Percentiles rank a stretch among this genome's conserved stretches.
Conservation (phyloP, 1,140 invertebrate species). For the Bombus vancouverensis region DNA sequence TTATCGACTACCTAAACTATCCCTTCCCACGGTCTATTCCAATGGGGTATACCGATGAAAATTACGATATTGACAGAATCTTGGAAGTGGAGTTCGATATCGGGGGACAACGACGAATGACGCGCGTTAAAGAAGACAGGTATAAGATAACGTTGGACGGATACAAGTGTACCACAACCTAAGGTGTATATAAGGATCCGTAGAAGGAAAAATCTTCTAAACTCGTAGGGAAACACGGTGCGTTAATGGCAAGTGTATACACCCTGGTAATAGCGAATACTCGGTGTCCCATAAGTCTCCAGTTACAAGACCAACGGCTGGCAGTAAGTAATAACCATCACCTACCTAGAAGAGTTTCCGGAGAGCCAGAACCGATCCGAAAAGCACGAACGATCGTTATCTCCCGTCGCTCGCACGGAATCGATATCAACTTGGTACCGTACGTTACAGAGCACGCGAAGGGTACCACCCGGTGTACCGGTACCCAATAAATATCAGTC, state of each 20-base stretch:
- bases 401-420: slow-evolving; percentile 46
- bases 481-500: slow-evolving; percentile 68
- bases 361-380: slow-evolving; percentile 30
- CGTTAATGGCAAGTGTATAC: slow-evolving; percentile 26
- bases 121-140: slow-evolving; percentile 7
- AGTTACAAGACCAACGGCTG: slow-evolving; percentile 54
- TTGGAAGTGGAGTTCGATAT: not conserved
- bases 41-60: not conserved
- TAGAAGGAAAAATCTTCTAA: not conserved
- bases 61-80: slow-evolving; percentile 40
- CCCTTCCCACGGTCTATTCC: slow-evolving; percentile 1
- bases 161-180: slow-evolving; percentile 10
- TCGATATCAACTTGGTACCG: slow-evolving; percentile 53
- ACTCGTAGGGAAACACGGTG: slow-evolving; percentile 4
- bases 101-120: slow-evolving; percentile 16
- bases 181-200: not conserved
- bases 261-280: slow-evolving; percentile 50
- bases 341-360: slow-evolving; percentile 55
- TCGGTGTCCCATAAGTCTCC: slow-evolving; percentile 59
- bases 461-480: slow-evolving; percentile 54
- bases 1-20: slow-evolving; percentile 28
- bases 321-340: slow-evolving; percentile 63
- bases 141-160: slow-evolving; percentile 15
- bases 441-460: slow-evolving; percentile 59
- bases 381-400: slow-evolving; percentile 61